These are phyloP conservation scores for Harpalus rufipes DNA, from an alignment of 2,888 invertebrate genomes.

Conservation along the genomic window DNA sequence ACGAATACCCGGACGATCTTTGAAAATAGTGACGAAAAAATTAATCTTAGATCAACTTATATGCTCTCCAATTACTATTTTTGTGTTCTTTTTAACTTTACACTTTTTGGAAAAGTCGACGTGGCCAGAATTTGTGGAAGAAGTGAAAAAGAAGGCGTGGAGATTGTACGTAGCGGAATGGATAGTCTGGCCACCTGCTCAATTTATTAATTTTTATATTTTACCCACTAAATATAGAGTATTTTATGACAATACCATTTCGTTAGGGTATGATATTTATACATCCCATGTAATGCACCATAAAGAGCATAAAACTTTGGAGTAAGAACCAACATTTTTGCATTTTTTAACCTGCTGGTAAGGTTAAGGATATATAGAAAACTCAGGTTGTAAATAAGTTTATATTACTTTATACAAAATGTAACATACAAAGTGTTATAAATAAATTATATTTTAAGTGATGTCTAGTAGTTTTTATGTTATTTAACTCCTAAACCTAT, in stretches of 20 bases:
- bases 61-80: slow-evolving; percentile 89
- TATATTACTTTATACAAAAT: slow-evolving; percentile 57
- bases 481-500: slow-evolving; percentile 1
- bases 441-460: slow-evolving; percentile 59
- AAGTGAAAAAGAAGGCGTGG: slow-evolving; percentile 87
- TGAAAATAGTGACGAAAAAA: slow-evolving; percentile 86
- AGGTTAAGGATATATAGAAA: slow-evolving; percentile 30
- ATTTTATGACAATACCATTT: slow-evolving; percentile 91
- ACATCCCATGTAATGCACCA: slow-evolving; percentile 89
- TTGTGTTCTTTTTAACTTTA: slow-evolving; percentile 87
- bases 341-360: slow-evolving; percentile 55
- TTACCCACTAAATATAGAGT: slow-evolving; percentile 90
- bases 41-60: slow-evolving; percentile 90
- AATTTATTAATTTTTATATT: slow-evolving; percentile 94
- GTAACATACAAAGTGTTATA: slow-evolving; percentile 60
- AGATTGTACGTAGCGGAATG: slow-evolving; percentile 92
- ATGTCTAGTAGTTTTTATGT: slow-evolving; percentile 9
- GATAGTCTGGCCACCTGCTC: slow-evolving; percentile 95
- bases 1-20: slow-evolving; percentile 84
- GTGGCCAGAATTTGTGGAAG: slow-evolving; percentile 81
- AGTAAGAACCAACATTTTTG: slow-evolving; percentile 28
- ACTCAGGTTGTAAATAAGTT: slow-evolving; percentile 46
- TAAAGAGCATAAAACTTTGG: slow-evolving; percentile 20
- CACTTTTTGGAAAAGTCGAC: slow-evolving; percentile 85
- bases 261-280: slow-evolving; percentile 91